Evolutionary conservation across 2,888 invertebrate genomes (phyloP).

Genomic region (Neelides folsomi): DNA sequence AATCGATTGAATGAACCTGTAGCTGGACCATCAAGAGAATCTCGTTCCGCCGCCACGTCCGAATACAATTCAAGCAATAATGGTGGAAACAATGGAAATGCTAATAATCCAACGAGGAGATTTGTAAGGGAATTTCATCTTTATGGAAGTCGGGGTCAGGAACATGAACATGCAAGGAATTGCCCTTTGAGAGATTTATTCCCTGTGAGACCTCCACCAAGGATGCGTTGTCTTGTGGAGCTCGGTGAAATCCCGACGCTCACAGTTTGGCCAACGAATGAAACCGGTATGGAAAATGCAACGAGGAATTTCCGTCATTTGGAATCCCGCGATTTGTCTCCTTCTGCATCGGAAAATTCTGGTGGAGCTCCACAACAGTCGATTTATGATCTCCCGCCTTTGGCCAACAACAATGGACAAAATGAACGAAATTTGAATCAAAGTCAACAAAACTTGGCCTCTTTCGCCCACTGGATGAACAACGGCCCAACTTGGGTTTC

Average conservation of each 20-base stretch:
- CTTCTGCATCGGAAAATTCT: too few relatives aligned
- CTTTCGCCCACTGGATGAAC: conserved; percentile 11
- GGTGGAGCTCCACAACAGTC: too few relatives aligned
- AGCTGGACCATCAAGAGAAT: conserved; percentile 13
- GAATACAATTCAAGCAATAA: background rate
- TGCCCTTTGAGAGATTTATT: conserved; percentile 25
- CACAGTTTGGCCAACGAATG: conserved; percentile 27
- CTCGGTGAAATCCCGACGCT: conserved; percentile 22
- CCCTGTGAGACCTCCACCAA: conserved; percentile 23
- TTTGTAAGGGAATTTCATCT: conserved; percentile 25
- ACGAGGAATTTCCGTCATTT: conserved; percentile 24
- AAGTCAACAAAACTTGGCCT: background rate
- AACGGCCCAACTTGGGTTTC: conserved; percentile 17
- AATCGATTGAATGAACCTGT: conserved; percentile 4
- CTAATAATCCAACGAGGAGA: conserved; percentile 8
- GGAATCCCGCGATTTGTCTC: background rate
- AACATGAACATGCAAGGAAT: conserved; percentile 27
- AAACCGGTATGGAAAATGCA: conserved; percentile 20
- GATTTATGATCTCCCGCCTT: too few relatives aligned
- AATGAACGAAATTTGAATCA: too few relatives aligned
- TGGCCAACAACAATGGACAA: too few relatives aligned
- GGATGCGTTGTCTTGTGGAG: conserved; percentile 27
- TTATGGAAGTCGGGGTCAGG: conserved; percentile 17
- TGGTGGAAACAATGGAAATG: background rate
- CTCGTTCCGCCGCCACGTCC: background rate